Conservation (phyloP, 1,140 invertebrate genomes). For the Ladona fulva region DNA sequence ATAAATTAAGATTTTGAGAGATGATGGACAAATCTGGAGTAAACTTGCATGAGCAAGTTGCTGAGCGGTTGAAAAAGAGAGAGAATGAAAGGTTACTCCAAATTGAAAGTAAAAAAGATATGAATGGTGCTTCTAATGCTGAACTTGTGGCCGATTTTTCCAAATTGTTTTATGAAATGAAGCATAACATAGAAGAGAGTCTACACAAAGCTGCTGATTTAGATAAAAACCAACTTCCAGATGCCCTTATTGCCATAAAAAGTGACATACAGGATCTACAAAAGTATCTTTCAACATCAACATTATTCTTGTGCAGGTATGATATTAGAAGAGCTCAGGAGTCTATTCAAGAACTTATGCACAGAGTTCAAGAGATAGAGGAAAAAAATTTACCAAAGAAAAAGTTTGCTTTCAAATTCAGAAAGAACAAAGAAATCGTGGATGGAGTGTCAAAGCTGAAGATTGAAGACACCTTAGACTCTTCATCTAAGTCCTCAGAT, state of each 20-base stretch:
- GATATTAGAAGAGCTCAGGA: constrained; percentile 71
- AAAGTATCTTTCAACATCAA: constrained; percentile 70
- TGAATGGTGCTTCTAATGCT: neutral
- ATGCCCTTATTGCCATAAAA: constrained; percentile 61
- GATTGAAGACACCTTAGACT: constrained; percentile 34
- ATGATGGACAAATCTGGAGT: constrained; percentile 10
- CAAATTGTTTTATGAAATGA: neutral
- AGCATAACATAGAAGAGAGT: constrained; percentile 32
- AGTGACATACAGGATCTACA: constrained; percentile 65
- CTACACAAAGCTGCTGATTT: constrained; percentile 37
- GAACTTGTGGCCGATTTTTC: constrained; percentile 5
- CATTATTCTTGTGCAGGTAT: constrained; percentile 71
- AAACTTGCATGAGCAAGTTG: neutral
- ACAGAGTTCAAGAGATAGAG: constrained; percentile 60
- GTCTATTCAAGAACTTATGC: constrained; percentile 61
- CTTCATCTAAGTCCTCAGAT: constrained; percentile 27
- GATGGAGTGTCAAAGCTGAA: constrained; percentile 31
- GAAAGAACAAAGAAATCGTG: constrained; percentile 38
- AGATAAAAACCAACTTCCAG: constrained; percentile 44
- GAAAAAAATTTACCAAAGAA: constrained; percentile 74
- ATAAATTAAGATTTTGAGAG: neutral
- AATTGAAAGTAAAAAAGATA: neutral
- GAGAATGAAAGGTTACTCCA: neutral
- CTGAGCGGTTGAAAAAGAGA: neutral
- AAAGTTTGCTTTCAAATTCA: constrained; percentile 82